phyloP scores from a whole-genome alignment of 2,797 vertebrate genomes.

The Channa striata region DNA sequence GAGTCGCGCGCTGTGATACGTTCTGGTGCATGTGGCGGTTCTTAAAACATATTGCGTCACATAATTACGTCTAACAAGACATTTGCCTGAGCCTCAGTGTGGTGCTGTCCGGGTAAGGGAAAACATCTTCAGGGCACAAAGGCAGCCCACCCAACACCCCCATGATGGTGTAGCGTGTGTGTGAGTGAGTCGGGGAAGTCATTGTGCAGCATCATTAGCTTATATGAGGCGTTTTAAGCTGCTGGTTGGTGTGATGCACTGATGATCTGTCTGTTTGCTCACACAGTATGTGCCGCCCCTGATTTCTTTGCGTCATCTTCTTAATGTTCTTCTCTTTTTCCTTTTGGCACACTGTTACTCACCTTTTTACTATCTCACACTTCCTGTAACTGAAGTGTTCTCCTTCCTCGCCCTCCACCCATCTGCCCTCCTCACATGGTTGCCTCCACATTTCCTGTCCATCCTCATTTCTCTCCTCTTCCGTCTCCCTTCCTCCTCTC shows the following conservation, averaged over 20 bases:
- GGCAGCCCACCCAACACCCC: conserved; percentile 6
- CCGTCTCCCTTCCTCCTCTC: conserved; percentile 6
- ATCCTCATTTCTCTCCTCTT: not conserved
- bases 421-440: not conserved
- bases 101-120: conserved; percentile 26
- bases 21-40: conserved; percentile 40
- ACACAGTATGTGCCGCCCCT: not conserved
- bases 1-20: conserved; percentile 24
- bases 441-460: not conserved
- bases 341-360: conserved; percentile 8
- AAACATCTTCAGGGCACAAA: conserved; percentile 44
- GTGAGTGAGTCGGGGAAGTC: not conserved
- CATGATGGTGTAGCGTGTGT: not conserved
- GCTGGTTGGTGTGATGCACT: conserved; percentile 12
- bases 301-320: not conserved
- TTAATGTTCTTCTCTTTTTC: conserved; percentile 1
- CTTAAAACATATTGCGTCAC: conserved; percentile 53
- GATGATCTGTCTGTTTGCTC: conserved; percentile 14
- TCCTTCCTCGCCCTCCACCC: not conserved
- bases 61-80: conserved; percentile 56
- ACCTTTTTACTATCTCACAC: conserved; percentile 6
- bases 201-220: conserved; percentile 24
- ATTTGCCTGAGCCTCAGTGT: conserved; percentile 13
- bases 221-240: conserved; percentile 14
- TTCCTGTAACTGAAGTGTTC: conserved; percentile 12